Base-by-base conservation (phyloP, 2,888 invertebrate genomes). In the Cheilosia variabilis region DNA sequence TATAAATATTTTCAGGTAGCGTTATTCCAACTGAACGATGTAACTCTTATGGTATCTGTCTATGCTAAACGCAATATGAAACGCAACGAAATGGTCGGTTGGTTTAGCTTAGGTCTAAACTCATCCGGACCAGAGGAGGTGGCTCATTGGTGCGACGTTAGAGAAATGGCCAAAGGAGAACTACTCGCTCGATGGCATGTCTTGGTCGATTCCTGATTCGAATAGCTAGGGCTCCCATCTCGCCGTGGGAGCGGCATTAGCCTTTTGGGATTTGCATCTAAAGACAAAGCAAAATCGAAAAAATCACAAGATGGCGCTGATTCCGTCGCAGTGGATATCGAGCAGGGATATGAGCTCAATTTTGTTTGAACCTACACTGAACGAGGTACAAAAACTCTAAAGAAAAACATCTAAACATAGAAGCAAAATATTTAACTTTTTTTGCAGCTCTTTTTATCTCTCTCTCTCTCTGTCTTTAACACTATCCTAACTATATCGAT, bases 121-220 rank as follows among this genome's bases (percentile, higher is more conserved):
- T 96, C 97, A 88, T 97, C 98, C 73, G 98, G 98, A 24, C 96
- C 97, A 69, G 98, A 98, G 91, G 98, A 98, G 92, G 94, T 96
- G 73, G 95, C 96, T 24, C 98, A 98, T 92, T 98, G 98, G 98
- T 95, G 96, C 92, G 98, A 98, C 90, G 96, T 98, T 94, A 95
- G 97, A 88, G 97, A 97, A 90, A 94, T 95, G 80, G 95, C 95
- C 37, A 96, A 96, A 88, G 97, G 97, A 34, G 97, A 97, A 90
- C 97, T 98, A 93, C 95, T 98, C 80, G 97, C 97, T 90, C 96
- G 98, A 71, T 98, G 98, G 98, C 98, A 98, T 92, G 96, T 98
- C 43, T 93, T 98, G 84, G 94, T 98, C 88, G 95, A 96, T 91
- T 96, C 96, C 92, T 95, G 95, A 95, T 94, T 93, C 88, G 91